Conservation (phyloP, 2,797 vertebrate species). For the Microcaecilia unicolor region DNA sequence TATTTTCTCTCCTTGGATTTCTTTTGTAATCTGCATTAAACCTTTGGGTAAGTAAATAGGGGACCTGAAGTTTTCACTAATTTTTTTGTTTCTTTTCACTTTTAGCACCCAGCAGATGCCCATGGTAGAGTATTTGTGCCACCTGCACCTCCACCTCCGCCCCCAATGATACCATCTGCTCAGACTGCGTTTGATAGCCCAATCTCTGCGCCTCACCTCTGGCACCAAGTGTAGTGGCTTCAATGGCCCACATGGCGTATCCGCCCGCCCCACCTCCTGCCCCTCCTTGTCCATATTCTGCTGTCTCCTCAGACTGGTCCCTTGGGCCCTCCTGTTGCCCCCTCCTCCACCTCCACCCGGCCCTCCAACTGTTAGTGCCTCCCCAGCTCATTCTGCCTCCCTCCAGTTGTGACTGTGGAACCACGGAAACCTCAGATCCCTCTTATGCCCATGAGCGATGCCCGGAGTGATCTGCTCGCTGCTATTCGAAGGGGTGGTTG, state of each 20-base stretch:
- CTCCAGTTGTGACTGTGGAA: slow-evolving; percentile 23
- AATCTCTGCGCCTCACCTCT: slow-evolving; percentile 41
- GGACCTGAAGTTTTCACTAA: too few species aligned
- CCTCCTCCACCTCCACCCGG: slow-evolving; percentile 71
- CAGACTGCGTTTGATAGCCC: slow-evolving; percentile 79
- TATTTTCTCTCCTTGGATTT: too few species aligned
- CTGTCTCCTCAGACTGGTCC: slow-evolving; percentile 41
- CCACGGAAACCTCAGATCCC: slow-evolving; percentile 65
- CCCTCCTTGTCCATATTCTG: slow-evolving; percentile 50
- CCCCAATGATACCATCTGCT: slow-evolving; percentile 71
- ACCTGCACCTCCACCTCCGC: slow-evolving; percentile 69
- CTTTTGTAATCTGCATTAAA: too few species aligned
- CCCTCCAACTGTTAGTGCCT: slow-evolving; percentile 34
- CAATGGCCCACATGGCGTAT: slow-evolving; percentile 5
- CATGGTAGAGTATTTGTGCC: slow-evolving; percentile 77
- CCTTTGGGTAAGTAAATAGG: too few species aligned
- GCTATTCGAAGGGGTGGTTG: slow-evolving; percentile 76
- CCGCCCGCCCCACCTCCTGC: slow-evolving; percentile 29
- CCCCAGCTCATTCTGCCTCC: slow-evolving; percentile 39
- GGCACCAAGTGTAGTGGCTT: slow-evolving; percentile 42
- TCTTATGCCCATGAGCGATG: slow-evolving; percentile 82
- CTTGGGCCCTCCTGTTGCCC: slow-evolving; percentile 58
- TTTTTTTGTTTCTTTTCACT: background rate
- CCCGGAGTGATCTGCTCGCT: slow-evolving; percentile 79
- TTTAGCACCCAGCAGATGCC: slow-evolving; percentile 62